Evolutionary conservation across 2,888 invertebrate species (phyloP).

Genomic region (Hipparchia semele): DNA sequence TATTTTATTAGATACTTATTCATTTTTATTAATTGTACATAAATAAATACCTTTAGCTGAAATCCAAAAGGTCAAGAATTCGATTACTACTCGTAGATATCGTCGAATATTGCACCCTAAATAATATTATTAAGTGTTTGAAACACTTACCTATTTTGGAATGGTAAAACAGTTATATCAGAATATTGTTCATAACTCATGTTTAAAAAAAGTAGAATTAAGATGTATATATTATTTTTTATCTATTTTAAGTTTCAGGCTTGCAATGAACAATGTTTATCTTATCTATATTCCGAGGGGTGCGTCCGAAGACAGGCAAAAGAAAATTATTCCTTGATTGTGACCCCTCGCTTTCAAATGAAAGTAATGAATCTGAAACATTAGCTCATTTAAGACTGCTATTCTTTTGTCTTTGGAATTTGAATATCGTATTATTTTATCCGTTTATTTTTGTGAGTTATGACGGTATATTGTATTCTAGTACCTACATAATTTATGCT

Average conservation of each 20-base stretch:
- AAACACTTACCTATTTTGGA: too few species aligned
- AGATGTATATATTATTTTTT: slow-evolving; percentile 4
- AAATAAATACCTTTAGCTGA: too few species aligned
- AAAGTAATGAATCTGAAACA: slow-evolving; percentile 50
- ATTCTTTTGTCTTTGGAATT: slow-evolving; percentile 25
- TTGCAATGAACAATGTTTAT: slow-evolving; percentile 31
- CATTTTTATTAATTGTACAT: too few species aligned
- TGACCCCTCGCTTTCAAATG: slow-evolving; percentile 47
- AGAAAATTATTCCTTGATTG: slow-evolving; percentile 43
- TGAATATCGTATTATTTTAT: slow-evolving; percentile 1
- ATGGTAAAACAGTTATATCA: too few species aligned
- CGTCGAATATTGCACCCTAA: too few species aligned
- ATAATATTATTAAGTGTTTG: too few species aligned
- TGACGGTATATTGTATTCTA: not conserved
- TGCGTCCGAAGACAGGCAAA: slow-evolving; percentile 39
- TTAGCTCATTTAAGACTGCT: slow-evolving; percentile 36
- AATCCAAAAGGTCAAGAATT: too few species aligned
- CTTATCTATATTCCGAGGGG: slow-evolving; percentile 35
- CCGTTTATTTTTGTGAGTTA: not conserved
- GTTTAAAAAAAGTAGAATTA: not conserved
- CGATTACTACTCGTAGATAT: too few species aligned
- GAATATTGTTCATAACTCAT: not conserved
- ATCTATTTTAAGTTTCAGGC: slow-evolving; percentile 10
- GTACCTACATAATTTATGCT: not conserved
- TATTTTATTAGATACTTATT: too few species aligned